Base-by-base conservation (phyloP, 2,113 vertebrate species). In the Hemibates koningsi region DNA sequence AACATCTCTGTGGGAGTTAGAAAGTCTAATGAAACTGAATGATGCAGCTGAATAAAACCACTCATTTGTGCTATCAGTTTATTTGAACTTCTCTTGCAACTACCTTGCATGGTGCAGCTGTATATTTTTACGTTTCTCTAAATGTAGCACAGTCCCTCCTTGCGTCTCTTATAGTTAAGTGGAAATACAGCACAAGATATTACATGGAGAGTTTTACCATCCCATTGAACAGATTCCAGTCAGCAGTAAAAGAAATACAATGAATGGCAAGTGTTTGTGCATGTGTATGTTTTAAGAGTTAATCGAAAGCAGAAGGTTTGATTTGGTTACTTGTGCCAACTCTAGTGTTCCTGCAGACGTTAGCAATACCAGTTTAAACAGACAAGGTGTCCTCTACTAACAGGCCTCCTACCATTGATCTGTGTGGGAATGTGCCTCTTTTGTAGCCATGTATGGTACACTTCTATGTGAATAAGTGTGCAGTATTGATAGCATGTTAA, bases 261-360 rank as follows among this genome's bases (percentile, higher is more conserved):
- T 48, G 14, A 73, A 73, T 10, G 41, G 68, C 68, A 73, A 73
- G 59, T 57, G 56, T 83, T 71, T 59, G 13, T 68, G 17, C 50
- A 21, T 84, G 38, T 43, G 52, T 82, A 61, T 82, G 83, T 68
- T 83, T 80, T 52, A 59, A 54, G 89, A 83, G 81, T 73, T 80
- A 92, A 92, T 84, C 66, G 54, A 87, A 88, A 34, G 32, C 88
- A 78, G 50, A 66, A 45, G 68, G 61, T 84, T 38, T 80, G 87
- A 81, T 95, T 88, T 83, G 45, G 93, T 94, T 92, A 59, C 89
- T 54, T 73, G 24, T 16, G 2, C 45, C 85, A 32, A 90, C 81
- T 91, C 88, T n/a, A 13, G 6, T 91, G 86, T 89, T 76, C 38
- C 82, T 86, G 32, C 63, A 78, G 90, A 90, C 34, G 48, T 83